Evolutionary conservation across 2,113 vertebrate genomes (phyloP), one percentile per base, ranked within the genome.

Genomic region (Misgurnus mizolepis): DNA sequence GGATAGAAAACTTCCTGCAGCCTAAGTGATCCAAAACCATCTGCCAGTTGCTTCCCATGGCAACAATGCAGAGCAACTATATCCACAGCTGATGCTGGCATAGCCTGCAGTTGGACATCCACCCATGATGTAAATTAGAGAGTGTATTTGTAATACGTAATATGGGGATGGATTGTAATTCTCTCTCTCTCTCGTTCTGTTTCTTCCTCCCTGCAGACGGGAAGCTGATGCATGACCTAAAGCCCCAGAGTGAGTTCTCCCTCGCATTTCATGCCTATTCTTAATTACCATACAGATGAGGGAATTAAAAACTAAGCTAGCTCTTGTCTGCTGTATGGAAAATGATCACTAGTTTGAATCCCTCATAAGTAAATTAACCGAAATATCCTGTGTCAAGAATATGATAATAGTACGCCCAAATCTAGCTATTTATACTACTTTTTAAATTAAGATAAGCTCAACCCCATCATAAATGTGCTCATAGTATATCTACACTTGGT

Each of bases 201-300:
- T 85, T 92, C 85, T 94, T 82, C 88, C 76, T 86, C 89, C 93
- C 90, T 95, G 93, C 95, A 96, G 96, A 97, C 95, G 94, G 95
- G 95, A 98, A 96, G 93, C 94, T 95, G 94, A 95, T 95, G 93
- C 95, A 96, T 94, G 96, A 98, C 92, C 95, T 97, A 93, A 97
- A 96, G 92, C 93, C 96, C 92, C 95, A 92, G 95, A 98, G 96
- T 98, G 96, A 97, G 95, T 97, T 34, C 89, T 91, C 93, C 89
- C 90, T 86, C 90, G 91, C 85, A 85, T 87, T 88, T 83, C 77
- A 86, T 86, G 85, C 85, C 89, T 86, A 85, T 87, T 79, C 80
- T 60, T 61, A 73, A 49, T 72, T 78, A 41, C 67, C 7, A 6
- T 73, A 73, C 10, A 40, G 34, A 56, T 61, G n/a, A 74, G 71